These are phyloP conservation scores for Rana temporaria DNA, from an alignment of 2,113 vertebrate genomes.

Conservation along the genomic window DNA sequence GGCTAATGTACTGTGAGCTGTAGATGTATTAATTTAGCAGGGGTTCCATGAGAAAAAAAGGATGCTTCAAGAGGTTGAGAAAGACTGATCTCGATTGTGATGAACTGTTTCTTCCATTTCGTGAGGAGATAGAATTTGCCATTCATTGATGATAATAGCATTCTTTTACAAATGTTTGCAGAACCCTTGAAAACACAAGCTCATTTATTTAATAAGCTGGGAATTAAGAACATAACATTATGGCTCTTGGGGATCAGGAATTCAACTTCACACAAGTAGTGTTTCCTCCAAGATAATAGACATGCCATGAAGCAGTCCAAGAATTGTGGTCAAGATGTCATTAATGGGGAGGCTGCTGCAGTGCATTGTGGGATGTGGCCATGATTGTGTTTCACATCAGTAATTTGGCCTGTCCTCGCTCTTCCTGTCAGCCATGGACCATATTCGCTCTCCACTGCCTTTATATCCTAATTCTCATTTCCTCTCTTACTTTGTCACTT, in stretches of 20 bases:
- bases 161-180: neutral
- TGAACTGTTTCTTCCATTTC: too few relatives aligned
- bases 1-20: too few relatives aligned
- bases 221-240: slow-evolving; percentile 7
- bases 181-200: neutral
- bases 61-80: too few relatives aligned
- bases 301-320: neutral
- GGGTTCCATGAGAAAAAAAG: too few relatives aligned
- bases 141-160: slow-evolving; percentile 8
- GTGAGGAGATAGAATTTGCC: neutral
- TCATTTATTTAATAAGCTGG: slow-evolving; percentile 8
- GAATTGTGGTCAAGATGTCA: neutral
- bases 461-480: slow-evolving; percentile 26
- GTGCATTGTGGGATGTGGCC: neutral
- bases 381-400: neutral
- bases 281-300: neutral
- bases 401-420: neutral
- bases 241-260: neutral
- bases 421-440: slow-evolving; percentile 4
- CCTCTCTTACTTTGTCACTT: slow-evolving; percentile 35
- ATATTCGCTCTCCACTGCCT: slow-evolving; percentile 9
- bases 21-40: too few relatives aligned
- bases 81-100: too few relatives aligned
- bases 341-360: slow-evolving; percentile 8
- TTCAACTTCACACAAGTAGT: slow-evolving; percentile 15